phyloP scores from a whole-genome alignment of 2,888 invertebrate genomes.

The Napeogenes sylphis region DNA sequence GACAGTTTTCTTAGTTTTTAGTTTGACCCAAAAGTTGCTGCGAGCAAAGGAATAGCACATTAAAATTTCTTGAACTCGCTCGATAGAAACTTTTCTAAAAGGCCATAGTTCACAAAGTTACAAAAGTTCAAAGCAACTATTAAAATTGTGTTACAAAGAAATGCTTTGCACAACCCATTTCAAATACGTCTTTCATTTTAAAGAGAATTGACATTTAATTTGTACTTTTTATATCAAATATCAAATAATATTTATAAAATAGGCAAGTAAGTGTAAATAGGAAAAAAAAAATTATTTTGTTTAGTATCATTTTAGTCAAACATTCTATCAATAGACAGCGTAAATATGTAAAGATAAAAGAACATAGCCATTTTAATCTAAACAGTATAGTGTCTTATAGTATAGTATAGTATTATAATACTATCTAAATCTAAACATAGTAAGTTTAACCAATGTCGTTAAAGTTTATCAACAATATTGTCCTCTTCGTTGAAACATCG shows the following conservation, averaged over 20 bases:
- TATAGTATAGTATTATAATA: too few species aligned
- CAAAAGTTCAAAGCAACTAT: slow-evolving; percentile 13
- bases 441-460: too few species aligned
- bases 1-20: slow-evolving; percentile 28
- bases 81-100: slow-evolving; percentile 30
- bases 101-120: slow-evolving; percentile 25
- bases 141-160: slow-evolving; percentile 5
- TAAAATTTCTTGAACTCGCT: slow-evolving; percentile 32
- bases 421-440: too few species aligned
- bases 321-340: too few species aligned
- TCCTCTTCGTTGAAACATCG: not conserved
- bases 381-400: too few species aligned
- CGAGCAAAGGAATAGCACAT: slow-evolving; percentile 33
- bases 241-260: too few species aligned
- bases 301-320: too few species aligned
- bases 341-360: too few species aligned
- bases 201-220: not conserved
- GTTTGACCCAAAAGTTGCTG: slow-evolving; percentile 34
- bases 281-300: too few species aligned
- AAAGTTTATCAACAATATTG: not conserved
- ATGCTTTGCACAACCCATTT: slow-evolving; percentile 20
- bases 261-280: too few species aligned
- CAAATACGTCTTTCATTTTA: slow-evolving; percentile 15
- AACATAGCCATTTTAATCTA: too few species aligned
- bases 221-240: not conserved